phyloP scores from a whole-genome alignment of 2,888 invertebrate genomes.

The Harmothoe impar region DNA sequence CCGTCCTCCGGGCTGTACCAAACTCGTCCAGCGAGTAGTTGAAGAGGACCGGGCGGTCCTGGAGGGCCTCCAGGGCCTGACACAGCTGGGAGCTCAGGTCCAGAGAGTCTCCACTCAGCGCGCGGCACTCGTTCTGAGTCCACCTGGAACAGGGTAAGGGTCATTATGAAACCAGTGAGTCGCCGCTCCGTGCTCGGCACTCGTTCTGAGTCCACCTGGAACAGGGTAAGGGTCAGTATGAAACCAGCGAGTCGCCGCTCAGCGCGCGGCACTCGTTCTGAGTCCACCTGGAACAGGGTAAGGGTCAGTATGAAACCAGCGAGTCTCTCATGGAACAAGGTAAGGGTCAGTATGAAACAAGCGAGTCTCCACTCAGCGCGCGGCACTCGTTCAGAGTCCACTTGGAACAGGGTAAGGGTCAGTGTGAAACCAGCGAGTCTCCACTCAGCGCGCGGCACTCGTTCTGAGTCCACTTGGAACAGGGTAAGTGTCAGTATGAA shows the following conservation, averaged over 20 bases:
- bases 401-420: too few relatives aligned
- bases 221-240: too few relatives aligned
- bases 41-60: constrained; percentile 95
- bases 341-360: too few relatives aligned
- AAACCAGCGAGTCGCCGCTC: constrained; percentile 93
- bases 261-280: constrained; percentile 84
- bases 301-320: too few relatives aligned
- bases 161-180: too few relatives aligned
- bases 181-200: constrained; percentile 88
- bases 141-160: neutral
- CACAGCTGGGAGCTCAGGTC: constrained; percentile 91
- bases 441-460: constrained; percentile 87
- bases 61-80: constrained; percentile 92
- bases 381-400: constrained; percentile 83
- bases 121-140: constrained; percentile 83
- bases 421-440: constrained; percentile 91
- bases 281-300: neutral
- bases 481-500: too few relatives aligned
- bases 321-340: constrained; percentile 86
- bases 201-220: constrained; percentile 77
- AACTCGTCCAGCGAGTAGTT: constrained; percentile 98
- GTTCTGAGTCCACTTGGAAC: constrained; percentile 72
- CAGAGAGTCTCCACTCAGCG: constrained; percentile 91
- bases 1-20: constrained; percentile 92
- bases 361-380: constrained; percentile 90